A percentile compares a stretch with the other conserved stretches of the same genome.
Evolutionary conservation across 2,797 vertebrate species (phyloP).

Genomic region (Rhincodon typus): DNA sequence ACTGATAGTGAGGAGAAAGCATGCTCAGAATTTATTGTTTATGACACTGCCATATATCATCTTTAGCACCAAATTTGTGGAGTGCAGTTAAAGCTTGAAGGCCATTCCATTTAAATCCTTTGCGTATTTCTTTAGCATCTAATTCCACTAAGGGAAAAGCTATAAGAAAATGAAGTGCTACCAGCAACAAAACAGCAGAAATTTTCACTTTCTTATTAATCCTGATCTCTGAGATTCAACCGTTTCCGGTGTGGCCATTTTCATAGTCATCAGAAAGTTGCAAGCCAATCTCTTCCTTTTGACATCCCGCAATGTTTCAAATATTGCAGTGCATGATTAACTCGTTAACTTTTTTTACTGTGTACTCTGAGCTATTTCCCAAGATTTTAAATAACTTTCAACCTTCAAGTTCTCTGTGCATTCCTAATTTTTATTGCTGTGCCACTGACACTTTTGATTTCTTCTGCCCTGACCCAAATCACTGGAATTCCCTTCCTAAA

Average conservation of each 20-base stretch:
- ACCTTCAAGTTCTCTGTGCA: background rate
- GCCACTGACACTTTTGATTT: background rate
- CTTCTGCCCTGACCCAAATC: background rate
- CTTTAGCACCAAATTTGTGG: background rate
- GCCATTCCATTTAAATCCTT: background rate
- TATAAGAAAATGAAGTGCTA: background rate
- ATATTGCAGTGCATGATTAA: background rate
- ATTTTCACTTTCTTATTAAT: background rate
- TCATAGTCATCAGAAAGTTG: background rate
- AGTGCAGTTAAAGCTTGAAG: constrained; percentile 3
- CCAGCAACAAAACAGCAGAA: background rate
- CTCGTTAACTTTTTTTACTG: background rate
- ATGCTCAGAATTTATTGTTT: background rate
- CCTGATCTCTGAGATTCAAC: background rate
- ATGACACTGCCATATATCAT: background rate
- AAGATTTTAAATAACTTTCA: background rate
- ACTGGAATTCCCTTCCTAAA: background rate
- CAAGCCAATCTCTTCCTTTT: background rate
- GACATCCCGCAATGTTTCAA: background rate
- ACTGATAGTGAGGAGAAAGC: background rate
- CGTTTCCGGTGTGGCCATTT: background rate
- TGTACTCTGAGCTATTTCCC: background rate
- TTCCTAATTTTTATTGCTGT: background rate
- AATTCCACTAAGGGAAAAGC: background rate
- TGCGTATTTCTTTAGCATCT: background rate